Percentiles rank a stretch among this genome's conserved stretches.
These are phyloP conservation scores for Trichogramma evanescens DNA, from an alignment of 2,888 invertebrate species.

Conservation along the genomic window DNA sequence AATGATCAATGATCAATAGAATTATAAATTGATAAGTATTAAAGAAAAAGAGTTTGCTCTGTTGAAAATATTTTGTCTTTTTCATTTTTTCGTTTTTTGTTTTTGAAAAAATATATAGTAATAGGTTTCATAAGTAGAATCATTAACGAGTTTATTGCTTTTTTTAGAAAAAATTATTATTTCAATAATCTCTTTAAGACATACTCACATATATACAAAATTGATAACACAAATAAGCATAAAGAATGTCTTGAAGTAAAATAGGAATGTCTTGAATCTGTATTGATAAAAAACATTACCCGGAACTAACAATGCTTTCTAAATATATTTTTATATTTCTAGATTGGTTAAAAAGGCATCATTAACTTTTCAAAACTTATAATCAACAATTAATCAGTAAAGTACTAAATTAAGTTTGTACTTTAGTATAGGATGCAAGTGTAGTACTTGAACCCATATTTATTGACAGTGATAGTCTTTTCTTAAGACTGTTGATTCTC, in stretches of 20 bases:
- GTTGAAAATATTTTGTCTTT: too few species aligned
- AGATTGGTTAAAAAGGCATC: background rate
- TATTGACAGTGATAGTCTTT: background rate
- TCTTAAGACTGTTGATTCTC: constrained; percentile 53
- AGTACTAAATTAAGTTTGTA: constrained; percentile 15
- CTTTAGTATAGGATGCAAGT: constrained; percentile 8
- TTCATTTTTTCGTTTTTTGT: too few species aligned
- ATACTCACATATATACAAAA: constrained; percentile 21
- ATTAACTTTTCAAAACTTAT: background rate
- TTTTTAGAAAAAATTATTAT: constrained; percentile 15
- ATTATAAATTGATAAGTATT: too few species aligned
- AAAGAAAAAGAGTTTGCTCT: too few species aligned
- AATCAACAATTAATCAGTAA: constrained; percentile 4
- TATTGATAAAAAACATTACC: constrained; percentile 16
- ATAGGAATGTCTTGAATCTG: constrained; percentile 11
- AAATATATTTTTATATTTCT: too few species aligned
- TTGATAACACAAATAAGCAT: constrained; percentile 6
- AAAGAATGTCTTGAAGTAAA: constrained; percentile 11
- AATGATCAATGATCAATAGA: too few species aligned
- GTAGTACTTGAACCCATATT: constrained; percentile 17
- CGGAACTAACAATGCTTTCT: too few species aligned
- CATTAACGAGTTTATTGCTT: background rate
- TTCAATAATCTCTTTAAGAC: constrained; percentile 13
- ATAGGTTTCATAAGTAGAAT: too few species aligned
- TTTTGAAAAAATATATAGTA: too few species aligned